Evolutionary conservation across 2,888 invertebrate genomes (phyloP).

Genomic region (Morinoia aosen): DNA sequence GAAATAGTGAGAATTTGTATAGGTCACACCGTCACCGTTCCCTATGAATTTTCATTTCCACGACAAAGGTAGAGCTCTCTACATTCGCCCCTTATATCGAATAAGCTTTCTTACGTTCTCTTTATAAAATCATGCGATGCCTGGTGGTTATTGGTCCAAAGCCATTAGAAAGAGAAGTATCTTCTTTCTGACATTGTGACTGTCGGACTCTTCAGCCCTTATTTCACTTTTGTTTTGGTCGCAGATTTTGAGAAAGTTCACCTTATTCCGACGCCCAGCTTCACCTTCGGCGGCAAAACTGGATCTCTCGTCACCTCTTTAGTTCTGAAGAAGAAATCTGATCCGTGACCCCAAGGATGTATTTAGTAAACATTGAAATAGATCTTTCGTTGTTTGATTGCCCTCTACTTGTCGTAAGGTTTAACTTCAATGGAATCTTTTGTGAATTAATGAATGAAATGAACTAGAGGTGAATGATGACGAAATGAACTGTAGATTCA

Average conservation of each 20-base stretch:
- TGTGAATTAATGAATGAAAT: neutral
- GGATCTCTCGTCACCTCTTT: constrained; percentile 88
- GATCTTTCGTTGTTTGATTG: neutral
- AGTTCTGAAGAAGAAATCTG: constrained; percentile 75
- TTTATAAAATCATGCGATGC: no score
- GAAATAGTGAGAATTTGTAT: no score
- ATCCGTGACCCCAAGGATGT: neutral
- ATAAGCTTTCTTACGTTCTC: no score
- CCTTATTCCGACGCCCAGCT: constrained; percentile 85
- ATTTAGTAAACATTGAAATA: neutral
- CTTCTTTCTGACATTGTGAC: no score
- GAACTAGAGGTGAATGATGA: neutral
- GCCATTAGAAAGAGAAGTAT: no score
- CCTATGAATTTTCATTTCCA: no score
- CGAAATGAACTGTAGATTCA: neutral
- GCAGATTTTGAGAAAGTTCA: constrained; percentile 77
- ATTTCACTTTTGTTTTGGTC: constrained; percentile 62
- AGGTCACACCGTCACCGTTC: no score
- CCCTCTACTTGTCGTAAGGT: neutral
- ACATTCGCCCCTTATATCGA: no score
- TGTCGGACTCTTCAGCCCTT: neutral
- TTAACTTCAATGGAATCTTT: neutral
- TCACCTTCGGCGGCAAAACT: constrained; percentile 89
- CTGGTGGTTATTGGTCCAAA: no score
- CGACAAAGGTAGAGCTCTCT: no score